Base-by-base conservation (phyloP, 2,888 invertebrate genomes). In the Apocheima hispidaria region DNA sequence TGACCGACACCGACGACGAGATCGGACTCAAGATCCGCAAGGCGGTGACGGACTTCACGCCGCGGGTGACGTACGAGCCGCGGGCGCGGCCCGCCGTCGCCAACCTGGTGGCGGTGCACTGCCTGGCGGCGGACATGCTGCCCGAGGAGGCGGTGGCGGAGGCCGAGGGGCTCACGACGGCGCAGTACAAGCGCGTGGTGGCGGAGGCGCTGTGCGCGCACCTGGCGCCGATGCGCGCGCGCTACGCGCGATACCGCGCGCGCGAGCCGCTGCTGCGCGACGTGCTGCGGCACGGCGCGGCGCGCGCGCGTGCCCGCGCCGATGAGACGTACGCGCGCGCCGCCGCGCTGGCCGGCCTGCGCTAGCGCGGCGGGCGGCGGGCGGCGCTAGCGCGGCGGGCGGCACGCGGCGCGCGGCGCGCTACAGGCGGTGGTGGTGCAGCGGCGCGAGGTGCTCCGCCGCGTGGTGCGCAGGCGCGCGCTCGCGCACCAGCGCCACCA, bases 31-130 rank as follows among this genome's bases (percentile, higher is more conserved):
- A 91, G 71, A 87, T 98, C 14, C 96, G 96, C 78, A 98, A 98
- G 88, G 96, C 99, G 0, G 93, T 99, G 4, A 99, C 99, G 0
- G 99, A 99, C 87, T 97, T 95, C 75, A 96, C 94, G 0, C 96
- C 98, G 0, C 94, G 94, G 78, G 95, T 99, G 9, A 95, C 96
- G 10, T 99, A 94, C 86, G 96, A 98, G 69, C 96, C 96, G 1
- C 94, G 93, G 54, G 82, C 84, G 5, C 93, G 99, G 65, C 96
- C 98, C 0, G 99, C 98, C 21, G 96, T 99, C 14, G 94, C 98
- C 49, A 99, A 99, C 93, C 93, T 99, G 57, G 94, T 99, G 99
- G 65, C 97, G 98, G 90, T 95, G 59, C 70, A 70, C 66, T 66
- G 97, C 49, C 93, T 96, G 58, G 90, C 97, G 18, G 94, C 95